Evolutionary conservation across 2,888 invertebrate species (phyloP), one percentile per base, ranked within the genome.

Genomic region (Cheilosia impressa): DNA sequence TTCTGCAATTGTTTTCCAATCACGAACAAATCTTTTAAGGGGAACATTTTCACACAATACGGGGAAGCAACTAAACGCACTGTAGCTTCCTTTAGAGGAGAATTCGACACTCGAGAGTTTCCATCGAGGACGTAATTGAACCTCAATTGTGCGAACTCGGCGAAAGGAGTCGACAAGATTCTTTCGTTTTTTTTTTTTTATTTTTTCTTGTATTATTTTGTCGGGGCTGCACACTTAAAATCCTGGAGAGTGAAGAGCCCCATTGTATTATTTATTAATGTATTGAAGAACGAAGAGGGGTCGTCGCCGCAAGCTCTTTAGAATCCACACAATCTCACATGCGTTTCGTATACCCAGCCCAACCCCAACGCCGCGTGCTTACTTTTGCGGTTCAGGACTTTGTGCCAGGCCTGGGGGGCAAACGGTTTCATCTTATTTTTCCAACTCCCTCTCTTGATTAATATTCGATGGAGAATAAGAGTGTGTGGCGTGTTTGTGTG

Each of bases 141-240:
- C 62, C 79, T 80, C 81, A 81, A 81, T 85, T 76, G 85, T 85
- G 85, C 85, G 72, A 81, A 81, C 75, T 76, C 71, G 80, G 76
- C 85, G 80, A 81, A 85, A 81, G 66, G 43, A 80, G 75, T 81
- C 76, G 62, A 72, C 24, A 71, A 50, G 63, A 38, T 55, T 45
- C 38, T 50, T 22, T 19, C 50, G 1, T 15, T n/a, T 63, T 13
- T 5, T 57, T 73, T 13, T 41, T 24, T 15, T 58, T 60, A 31
- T 57, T 73, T n/a, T 47, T 24, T 15, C 52, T 60, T 31, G 27
- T 13, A 45, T 13, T 71, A 34, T 57, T 45, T n/a, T 69, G 38
- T 66, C 10, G 41, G 53, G 27, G 58, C 38, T 50, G 19, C 55
- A 24, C 71, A 53, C 60, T 57, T 66, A 13, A 45, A 60, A 47